Evolutionary conservation across 2,797 vertebrate genomes (phyloP), one percentile per base, ranked within the genome.

Genomic region (Setipinna tenuifilis): DNA sequence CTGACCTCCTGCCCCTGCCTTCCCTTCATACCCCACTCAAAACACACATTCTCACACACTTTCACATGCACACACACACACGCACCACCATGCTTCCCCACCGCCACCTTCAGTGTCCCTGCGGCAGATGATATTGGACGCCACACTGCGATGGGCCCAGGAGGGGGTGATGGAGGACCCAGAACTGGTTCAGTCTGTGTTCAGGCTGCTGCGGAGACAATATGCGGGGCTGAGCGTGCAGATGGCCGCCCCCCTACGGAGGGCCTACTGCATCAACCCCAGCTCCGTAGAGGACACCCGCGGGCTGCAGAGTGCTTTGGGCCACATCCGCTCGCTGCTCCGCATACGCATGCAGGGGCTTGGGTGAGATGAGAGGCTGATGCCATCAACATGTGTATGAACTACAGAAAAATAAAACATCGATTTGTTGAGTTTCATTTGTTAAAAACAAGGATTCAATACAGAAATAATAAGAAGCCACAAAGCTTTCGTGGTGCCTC

Each of bases 271-370:
- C 17, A 98, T 99, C 88, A 98, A 96, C 68, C 95, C 96, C 0
- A 93, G 94, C 2, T 98, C 98, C 0, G 96, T 98, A 87, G 97
- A 97, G 85, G 98, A 99, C 87, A 97, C 98, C 82, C 96, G 97
- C 89, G 93, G 93, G 80, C 95, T 99, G 57, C 94, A 99, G 88
- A 97, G 96, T 59, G 98, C 98, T 0, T 94, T 99, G 0, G 96
- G 97, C 21, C 96, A 97, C 91, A 99, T 99, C 71, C 97, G 98
- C 17, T 98, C 98, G 16, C 95, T 99, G 86, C 96, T 99, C 81
- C 97, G 96, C 82, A 97, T 98, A 85, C 94, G 96, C 87, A 99
- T 99, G 98, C 95, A 95, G 87, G 97, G 96, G 89, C 93, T 99
- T 6, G 98, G 98, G 98, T 99, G 94, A 92, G 87, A 17, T 6